Evolutionary conservation across 2,113 vertebrate genomes (phyloP), one percentile per base, ranked within the genome.

Genomic region (Gymnocephalus cernua): DNA sequence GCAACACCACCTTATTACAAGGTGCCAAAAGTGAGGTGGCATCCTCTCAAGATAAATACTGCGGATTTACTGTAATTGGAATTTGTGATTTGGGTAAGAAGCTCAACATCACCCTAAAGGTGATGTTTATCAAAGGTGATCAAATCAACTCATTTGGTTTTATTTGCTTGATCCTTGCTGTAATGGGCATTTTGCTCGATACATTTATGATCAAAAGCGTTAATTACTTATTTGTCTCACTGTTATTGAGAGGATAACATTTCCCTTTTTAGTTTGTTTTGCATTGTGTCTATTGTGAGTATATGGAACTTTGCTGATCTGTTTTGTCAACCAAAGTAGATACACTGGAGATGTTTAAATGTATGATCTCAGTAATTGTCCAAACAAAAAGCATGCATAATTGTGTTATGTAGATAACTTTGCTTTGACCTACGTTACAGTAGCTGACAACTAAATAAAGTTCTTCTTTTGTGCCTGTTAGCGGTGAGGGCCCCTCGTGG

Each of bases 401-500:
- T 27, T 44, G 15, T 12, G 18, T 14, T 56, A 23, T 69, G 4
- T 19, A 69, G 7, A 38, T 38, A n/a, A 38, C 15, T 44, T 27
- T 27, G n/a, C 27, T 67, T 54, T 74, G 50, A 29, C 25, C 3
- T 12, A 19, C 0, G 0, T 47, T 25, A 41, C 0, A 41, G 38
- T 41, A 44, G 44, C 23, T 27, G 1, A 47, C 4, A 7, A 56
- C 25, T 27, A 3, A 57, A 41, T 58, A 16, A 63, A 3, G 5
- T 18, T 64, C 18, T 71, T 14, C 41, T 63, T 53, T 54, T 90
- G 53, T 78, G 2, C 65, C 51, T 79, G 21, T 54, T 66, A 95
- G 97, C 88, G n/a, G 74, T 97, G 86, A 96, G 88, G 69, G 91
- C 94, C 19, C 95, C 95, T 74, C 76, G 62, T 66, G 91, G 78